phyloP scores from a whole-genome alignment of 2,888 invertebrate species.

The Galeruca laticollis region DNA sequence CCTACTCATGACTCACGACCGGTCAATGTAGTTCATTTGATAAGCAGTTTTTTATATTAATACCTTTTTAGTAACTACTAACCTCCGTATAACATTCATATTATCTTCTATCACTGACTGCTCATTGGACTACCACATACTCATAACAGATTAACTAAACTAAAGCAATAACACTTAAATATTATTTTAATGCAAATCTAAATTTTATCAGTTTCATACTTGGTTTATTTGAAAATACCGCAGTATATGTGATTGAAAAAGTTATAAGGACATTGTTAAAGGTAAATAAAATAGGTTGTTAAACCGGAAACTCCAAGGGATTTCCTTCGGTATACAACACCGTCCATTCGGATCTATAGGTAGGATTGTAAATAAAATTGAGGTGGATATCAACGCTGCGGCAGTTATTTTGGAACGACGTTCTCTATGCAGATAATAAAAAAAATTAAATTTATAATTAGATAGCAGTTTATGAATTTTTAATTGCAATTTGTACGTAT shows the following conservation, averaged over 20 bases:
- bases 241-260: slow-evolving; percentile 8
- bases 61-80: background rate
- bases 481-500: too few relatives aligned
- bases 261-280: background rate
- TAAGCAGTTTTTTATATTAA: background rate
- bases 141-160: too few relatives aligned
- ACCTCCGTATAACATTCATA: slow-evolving; percentile 6
- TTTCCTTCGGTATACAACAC: slow-evolving; percentile 9
- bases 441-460: too few relatives aligned
- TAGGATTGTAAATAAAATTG: background rate
- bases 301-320: slow-evolving; percentile 8
- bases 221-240: background rate
- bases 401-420: slow-evolving; percentile 12
- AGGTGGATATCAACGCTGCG: slow-evolving; percentile 11
- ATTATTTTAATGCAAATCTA: too few relatives aligned
- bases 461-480: too few relatives aligned
- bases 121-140: too few relatives aligned
- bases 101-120: background rate
- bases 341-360: slow-evolving; percentile 11
- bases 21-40: too few relatives aligned
- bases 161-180: too few relatives aligned
- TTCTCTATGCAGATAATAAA: too few relatives aligned
- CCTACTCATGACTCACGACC: too few relatives aligned
- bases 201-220: too few relatives aligned
- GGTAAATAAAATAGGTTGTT: background rate